Evolutionary conservation across 2,888 invertebrate species (phyloP).

Genomic region (Acanthosoma haemorrhoidale): DNA sequence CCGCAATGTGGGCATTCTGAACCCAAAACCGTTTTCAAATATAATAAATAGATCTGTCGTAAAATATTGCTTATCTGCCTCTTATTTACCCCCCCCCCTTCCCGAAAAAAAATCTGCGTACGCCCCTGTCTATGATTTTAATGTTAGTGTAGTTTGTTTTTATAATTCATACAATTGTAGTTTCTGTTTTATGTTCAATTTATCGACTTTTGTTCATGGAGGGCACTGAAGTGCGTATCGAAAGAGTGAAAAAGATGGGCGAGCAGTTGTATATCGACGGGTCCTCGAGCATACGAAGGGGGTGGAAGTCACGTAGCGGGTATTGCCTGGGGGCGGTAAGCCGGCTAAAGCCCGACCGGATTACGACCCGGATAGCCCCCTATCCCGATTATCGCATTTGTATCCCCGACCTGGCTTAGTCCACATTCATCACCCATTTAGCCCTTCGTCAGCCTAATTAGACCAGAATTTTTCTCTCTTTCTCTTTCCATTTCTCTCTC

Average conservation of each 20-base stretch:
- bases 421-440: constrained; percentile 16
- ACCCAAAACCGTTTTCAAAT: too few species aligned
- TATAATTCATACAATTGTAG: too few species aligned
- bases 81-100: too few species aligned
- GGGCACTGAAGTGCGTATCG: too few species aligned
- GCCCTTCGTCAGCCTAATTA: constrained; percentile 6
- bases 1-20: too few species aligned
- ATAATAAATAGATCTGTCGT: too few species aligned
- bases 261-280: not conserved
- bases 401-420: constrained; percentile 26
- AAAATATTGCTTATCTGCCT: too few species aligned
- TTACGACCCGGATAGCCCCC: not conserved
- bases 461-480: constrained; percentile 4
- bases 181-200: too few species aligned
- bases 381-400: constrained; percentile 25
- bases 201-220: too few species aligned
- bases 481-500: not conserved
- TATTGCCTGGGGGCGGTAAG: not conserved
- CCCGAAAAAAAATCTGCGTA: too few species aligned
- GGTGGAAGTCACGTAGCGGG: not conserved
- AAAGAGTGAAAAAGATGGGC: not conserved
- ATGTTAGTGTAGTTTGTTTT: too few species aligned
- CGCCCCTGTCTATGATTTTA: too few species aligned
- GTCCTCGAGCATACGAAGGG: not conserved
- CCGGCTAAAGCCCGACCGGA: not conserved